Percentiles rank a stretch among this genome's conserved stretches.
These are phyloP conservation scores for Eucriotettix oculatus DNA, from an alignment of 2,888 invertebrate species.

Conservation along the genomic window DNA sequence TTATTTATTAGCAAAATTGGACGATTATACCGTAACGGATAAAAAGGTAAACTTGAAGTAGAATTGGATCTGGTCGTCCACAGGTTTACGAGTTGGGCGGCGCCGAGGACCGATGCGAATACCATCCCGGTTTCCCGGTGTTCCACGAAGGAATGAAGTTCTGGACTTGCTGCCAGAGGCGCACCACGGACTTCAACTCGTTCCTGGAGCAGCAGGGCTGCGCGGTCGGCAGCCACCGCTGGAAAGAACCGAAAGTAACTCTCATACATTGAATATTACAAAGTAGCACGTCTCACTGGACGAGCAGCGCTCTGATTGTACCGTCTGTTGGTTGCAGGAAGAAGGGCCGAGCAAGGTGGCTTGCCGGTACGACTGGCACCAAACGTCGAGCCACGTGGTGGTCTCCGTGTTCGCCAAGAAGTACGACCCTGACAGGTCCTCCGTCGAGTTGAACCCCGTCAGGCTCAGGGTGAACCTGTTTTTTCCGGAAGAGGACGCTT, in stretches of 20 bases:
- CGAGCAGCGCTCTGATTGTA: too few relatives aligned
- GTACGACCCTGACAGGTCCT: conserved; percentile 59
- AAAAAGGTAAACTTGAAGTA: too few relatives aligned
- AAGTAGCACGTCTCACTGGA: too few relatives aligned
- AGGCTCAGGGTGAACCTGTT: conserved; percentile 54
- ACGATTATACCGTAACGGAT: too few relatives aligned
- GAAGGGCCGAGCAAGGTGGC: conserved; percentile 36
- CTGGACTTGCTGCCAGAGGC: conserved; percentile 91
- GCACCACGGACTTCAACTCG: conserved; percentile 82
- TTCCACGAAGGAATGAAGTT: conserved; percentile 96
- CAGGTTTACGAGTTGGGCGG: conserved; percentile 42
- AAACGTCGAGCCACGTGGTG: conserved; percentile 69
- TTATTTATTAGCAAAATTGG: too few relatives aligned
- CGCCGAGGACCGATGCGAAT: conserved; percentile 40
- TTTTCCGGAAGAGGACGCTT: conserved; percentile 61
- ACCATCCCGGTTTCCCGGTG: conserved; percentile 80
- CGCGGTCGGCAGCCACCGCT: conserved; percentile 64
- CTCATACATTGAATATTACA: too few relatives aligned
- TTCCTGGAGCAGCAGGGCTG: conserved; percentile 91
- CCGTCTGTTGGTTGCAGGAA: too few relatives aligned
- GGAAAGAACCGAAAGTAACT: conserved; percentile 53
- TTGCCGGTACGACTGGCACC: conserved; percentile 92
- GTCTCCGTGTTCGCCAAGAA: conserved; percentile 84
- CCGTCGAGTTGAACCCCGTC: conserved; percentile 69
- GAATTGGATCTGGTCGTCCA: not conserved